Evolutionary conservation across 2,888 invertebrate species (phyloP).

Genomic region (Leistus spinibarbis): DNA sequence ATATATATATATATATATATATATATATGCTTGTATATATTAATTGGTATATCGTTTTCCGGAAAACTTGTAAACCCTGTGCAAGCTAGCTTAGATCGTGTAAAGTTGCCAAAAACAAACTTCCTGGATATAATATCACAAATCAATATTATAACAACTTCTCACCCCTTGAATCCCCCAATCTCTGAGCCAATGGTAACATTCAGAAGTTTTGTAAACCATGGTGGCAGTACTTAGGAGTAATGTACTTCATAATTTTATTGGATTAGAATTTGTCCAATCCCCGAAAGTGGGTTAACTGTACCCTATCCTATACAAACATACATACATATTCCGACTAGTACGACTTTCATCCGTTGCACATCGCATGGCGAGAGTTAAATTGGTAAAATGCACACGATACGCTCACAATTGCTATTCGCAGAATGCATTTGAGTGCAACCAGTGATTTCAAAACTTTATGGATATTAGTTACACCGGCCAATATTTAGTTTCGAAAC

Average conservation of each 20-base stretch:
- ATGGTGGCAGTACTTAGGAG: constrained; percentile 23
- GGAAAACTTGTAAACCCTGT: background rate
- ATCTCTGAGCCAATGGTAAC: background rate
- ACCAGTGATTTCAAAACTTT: background rate
- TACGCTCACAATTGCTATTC: constrained; percentile 25
- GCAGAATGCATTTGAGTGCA: background rate
- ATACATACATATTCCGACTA: background rate
- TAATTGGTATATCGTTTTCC: background rate
- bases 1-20: background rate
- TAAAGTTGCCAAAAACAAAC: background rate
- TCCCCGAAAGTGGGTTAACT: constrained; percentile 33
- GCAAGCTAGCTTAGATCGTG: background rate
- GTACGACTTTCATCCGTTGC: background rate
- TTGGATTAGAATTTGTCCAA: constrained; percentile 37
- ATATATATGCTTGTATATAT: background rate
- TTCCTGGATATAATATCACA: constrained; percentile 16
- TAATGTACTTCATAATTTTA: constrained; percentile 37
- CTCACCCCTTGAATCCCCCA: background rate
- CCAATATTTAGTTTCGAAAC: background rate
- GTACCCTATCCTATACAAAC: constrained; percentile 4
- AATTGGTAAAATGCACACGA: constrained; percentile 32
- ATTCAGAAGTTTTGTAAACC: constrained; percentile 20
- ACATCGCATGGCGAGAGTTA: constrained; percentile 9
- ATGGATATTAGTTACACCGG: background rate
- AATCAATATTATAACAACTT: constrained; percentile 33